phyloP scores from a whole-genome alignment of 2,113 vertebrate genomes.

The Gobiocypris rarus region DNA sequence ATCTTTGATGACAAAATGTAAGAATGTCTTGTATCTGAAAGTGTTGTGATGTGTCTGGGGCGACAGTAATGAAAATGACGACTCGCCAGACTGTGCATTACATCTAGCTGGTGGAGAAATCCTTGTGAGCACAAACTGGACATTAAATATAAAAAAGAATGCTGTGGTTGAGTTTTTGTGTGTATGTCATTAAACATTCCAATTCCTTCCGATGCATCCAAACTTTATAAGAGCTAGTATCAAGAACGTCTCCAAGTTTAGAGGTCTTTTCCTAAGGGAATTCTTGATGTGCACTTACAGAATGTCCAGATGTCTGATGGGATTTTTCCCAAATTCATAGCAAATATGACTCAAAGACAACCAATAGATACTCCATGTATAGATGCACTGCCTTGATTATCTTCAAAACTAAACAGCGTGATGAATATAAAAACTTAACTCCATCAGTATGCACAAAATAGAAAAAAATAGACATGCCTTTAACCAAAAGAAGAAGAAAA shows the following conservation, averaged over 20 bases:
- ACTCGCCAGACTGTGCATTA: constrained; percentile 37
- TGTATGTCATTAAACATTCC: neutral
- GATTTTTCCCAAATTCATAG: neutral
- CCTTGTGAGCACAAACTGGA: constrained; percentile 4
- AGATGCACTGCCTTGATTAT: neutral
- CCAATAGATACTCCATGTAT: neutral
- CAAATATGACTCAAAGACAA: neutral
- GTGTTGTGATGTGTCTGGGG: constrained; percentile 19
- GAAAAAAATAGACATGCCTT: constrained; percentile 51
- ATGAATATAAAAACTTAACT: constrained; percentile 35
- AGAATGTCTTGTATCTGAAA: constrained; percentile 30
- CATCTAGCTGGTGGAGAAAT: constrained; percentile 34
- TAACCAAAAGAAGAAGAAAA: constrained; percentile 45
- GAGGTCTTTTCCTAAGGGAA: neutral
- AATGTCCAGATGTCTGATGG: neutral
- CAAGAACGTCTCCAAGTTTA: neutral
- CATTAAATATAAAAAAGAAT: constrained; percentile 12
- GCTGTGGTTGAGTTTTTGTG: neutral
- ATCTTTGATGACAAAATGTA: neutral
- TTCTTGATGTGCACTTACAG: constrained; percentile 5
- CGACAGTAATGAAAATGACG: constrained; percentile 24
- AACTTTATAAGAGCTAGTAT: neutral
- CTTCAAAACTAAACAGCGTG: constrained; percentile 19
- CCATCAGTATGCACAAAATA: neutral
- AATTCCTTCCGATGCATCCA: neutral